A percentile compares a stretch with the other conserved stretches of the same genome.
phyloP scores from a whole-genome alignment of 1,140 invertebrate species.

The Micrasema minimum region DNA sequence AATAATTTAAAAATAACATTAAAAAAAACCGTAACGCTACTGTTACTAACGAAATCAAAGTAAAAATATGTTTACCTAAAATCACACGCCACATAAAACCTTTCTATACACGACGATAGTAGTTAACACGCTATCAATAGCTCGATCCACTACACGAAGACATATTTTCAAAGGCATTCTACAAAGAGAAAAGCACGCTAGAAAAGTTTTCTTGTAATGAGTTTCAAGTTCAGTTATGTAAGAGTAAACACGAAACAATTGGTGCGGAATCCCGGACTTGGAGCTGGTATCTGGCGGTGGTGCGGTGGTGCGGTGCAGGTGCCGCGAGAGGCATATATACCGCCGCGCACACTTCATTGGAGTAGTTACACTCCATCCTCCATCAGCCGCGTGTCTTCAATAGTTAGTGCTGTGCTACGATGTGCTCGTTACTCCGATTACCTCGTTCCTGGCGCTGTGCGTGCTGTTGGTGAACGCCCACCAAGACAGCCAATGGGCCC shows the following conservation, averaged over 20 bases:
- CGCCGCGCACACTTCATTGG: conserved; percentile 56
- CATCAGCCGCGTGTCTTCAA: conserved; percentile 57
- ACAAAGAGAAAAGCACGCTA: conserved; percentile 66
- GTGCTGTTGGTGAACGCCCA: conserved; percentile 57
- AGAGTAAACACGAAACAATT: conserved; percentile 66
- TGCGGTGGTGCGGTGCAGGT: conserved; percentile 56
- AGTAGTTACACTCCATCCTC: conserved; percentile 64
- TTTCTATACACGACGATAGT: conserved; percentile 49
- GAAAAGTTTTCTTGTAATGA: conserved; percentile 65
- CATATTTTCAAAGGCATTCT: conserved; percentile 65
- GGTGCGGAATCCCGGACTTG: conserved; percentile 68
- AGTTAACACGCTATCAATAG: conserved; percentile 52
- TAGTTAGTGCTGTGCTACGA: conserved; percentile 59
- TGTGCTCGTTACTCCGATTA: conserved; percentile 63
- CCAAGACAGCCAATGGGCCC: conserved; percentile 37
- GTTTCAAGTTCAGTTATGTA: conserved; percentile 69
- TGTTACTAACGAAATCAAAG: conserved; percentile 12
- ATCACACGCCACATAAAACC: conserved; percentile 57
- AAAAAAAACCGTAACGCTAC: no score
- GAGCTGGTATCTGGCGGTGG: conserved; percentile 51
- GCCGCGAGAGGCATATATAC: conserved; percentile 64
- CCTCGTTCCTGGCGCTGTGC: conserved; percentile 60
- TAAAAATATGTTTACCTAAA: conserved; percentile 13
- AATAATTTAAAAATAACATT: no score
- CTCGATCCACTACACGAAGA: conserved; percentile 40